These are phyloP conservation scores for Nephrotoma guestfalica DNA, from an alignment of 2,888 invertebrate species.

Conservation along the genomic window DNA sequence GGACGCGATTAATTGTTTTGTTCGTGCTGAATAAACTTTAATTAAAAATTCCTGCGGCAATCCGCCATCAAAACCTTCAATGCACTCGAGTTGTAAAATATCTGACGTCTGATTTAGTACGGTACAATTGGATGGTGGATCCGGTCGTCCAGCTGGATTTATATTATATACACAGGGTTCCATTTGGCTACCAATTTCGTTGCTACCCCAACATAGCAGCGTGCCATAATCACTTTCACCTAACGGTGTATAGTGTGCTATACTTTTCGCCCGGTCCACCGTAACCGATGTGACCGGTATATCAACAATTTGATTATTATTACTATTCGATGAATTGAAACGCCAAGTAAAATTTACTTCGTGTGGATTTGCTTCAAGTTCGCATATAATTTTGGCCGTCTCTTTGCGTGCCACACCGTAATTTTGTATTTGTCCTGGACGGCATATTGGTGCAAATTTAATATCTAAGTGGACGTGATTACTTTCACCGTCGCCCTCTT, in stretches of 20 bases:
- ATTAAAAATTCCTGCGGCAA: conserved; percentile 22
- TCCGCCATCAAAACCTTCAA: conserved; percentile 55
- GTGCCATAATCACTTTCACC: conserved; percentile 46
- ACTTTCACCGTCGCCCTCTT: conserved; percentile 62
- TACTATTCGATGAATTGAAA: conserved; percentile 45
- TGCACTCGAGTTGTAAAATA: conserved; percentile 47
- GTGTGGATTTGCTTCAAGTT: conserved; percentile 61
- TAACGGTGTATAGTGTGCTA: conserved; percentile 35
- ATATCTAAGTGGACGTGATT: conserved; percentile 57
- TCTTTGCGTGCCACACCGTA: conserved; percentile 53
- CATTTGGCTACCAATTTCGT: conserved; percentile 45
- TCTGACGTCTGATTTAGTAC: conserved; percentile 53
- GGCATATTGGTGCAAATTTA: conserved; percentile 57
- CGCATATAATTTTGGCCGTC: conserved; percentile 46
- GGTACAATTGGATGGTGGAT: conserved; percentile 48
- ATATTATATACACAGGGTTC: conserved; percentile 51
- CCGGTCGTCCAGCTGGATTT: conserved; percentile 55
- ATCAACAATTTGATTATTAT: conserved; percentile 32
- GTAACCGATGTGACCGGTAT: conserved; percentile 30
- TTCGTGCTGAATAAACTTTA: neutral
- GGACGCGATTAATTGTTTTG: neutral
- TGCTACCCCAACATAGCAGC: conserved; percentile 47
- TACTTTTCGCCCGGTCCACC: conserved; percentile 32
- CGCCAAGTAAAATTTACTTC: conserved; percentile 46
- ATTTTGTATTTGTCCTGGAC: conserved; percentile 41